Percentiles rank a stretch among this genome's conserved stretches.
These are phyloP conservation scores for Rhinolophus sinicus DNA, from an alignment of 2,113 vertebrate genomes.

Conservation along the genomic window DNA sequence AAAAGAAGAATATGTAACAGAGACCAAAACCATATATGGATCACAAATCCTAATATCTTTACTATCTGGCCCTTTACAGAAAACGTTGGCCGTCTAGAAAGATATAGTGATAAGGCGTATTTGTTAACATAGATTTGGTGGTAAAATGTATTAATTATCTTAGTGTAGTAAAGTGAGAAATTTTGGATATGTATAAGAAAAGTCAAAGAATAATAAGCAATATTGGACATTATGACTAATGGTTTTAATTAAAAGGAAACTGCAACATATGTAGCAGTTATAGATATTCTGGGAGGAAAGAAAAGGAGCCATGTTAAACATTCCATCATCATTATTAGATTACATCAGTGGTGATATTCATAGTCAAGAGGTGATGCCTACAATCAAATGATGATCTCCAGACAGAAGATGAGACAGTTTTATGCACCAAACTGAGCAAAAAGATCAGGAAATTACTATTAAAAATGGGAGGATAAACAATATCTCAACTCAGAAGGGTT, in stretches of 20 bases:
- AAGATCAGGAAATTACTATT: not conserved
- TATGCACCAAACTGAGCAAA: not conserved
- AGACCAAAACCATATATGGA: not conserved
- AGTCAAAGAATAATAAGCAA: not conserved
- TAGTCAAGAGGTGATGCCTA: not conserved
- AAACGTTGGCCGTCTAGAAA: not conserved
- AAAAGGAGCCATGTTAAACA: not conserved
- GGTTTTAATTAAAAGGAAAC: not conserved
- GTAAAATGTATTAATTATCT: not conserved
- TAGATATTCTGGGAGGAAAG: not conserved
- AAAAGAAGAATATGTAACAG: not conserved
- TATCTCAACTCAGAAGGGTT: not conserved
- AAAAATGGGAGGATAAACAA: not conserved
- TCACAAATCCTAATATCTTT: not conserved
- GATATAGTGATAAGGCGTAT: not conserved
- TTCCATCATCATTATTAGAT: not conserved
- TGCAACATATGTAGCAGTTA: not conserved
- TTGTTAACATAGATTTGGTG: not conserved
- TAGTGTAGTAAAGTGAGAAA: not conserved
- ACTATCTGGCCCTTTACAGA: not conserved
- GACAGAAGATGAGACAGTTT: not conserved
- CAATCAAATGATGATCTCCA: not conserved
- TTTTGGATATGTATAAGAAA: not conserved
- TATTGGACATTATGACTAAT: not conserved
- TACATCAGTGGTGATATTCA: not conserved